phyloP scores from a whole-genome alignment of 2,797 vertebrate genomes.

The Calcarius lapponicus region DNA sequence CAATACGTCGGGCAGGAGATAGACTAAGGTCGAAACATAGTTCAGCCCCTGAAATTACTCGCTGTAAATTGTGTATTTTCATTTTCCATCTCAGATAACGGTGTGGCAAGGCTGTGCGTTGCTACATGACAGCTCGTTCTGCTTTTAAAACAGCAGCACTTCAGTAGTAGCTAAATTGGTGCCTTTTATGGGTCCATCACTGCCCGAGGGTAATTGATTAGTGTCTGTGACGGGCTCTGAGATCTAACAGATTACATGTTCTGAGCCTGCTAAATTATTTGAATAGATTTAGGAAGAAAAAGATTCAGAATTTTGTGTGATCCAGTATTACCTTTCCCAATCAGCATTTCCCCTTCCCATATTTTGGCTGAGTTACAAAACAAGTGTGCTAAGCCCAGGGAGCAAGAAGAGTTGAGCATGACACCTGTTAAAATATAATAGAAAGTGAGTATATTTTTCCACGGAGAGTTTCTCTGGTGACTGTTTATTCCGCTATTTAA shows the following conservation, averaged over 20 bases:
- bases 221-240: not conserved
- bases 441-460: not conserved
- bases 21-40: not conserved
- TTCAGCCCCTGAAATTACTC: not conserved
- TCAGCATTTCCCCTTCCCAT: not conserved
- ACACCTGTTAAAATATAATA: not conserved
- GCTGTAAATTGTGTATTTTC: not conserved
- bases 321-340: not conserved
- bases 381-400: not conserved
- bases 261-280: not conserved
- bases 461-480: not conserved
- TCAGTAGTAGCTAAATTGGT: slow-evolving; percentile 13
- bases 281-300: not conserved
- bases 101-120: not conserved
- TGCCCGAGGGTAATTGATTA: slow-evolving; percentile 22
- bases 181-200: slow-evolving; percentile 33
- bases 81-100: not conserved
- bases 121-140: slow-evolving; percentile 24
- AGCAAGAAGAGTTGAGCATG: not conserved
- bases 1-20: not conserved
- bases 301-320: not conserved
- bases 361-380: not conserved
- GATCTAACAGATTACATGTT: not conserved
- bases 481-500: not conserved
- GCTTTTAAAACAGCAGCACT: slow-evolving; percentile 35